Conservation (phyloP, 2,888 invertebrate species). For the Poecilus cupreus region DNA sequence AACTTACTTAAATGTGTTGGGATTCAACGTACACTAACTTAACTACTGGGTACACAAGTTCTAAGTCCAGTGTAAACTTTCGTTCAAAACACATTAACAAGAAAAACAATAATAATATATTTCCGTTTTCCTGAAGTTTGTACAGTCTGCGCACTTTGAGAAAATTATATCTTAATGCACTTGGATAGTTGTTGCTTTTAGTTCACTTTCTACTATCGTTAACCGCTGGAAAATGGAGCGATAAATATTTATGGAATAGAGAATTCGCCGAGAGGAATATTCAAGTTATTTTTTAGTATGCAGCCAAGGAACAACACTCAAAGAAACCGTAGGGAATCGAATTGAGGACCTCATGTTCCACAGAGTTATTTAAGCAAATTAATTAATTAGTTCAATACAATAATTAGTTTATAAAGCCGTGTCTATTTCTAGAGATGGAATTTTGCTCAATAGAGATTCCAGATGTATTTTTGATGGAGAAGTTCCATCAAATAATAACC, state of each 20-base stretch:
- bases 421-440: too few species aligned
- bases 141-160: neutral
- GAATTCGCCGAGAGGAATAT: too few species aligned
- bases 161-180: conserved; percentile 12
- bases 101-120: conserved; percentile 48
- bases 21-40: conserved; percentile 31
- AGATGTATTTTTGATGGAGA: too few species aligned
- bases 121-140: neutral
- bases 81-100: conserved; percentile 43
- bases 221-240: neutral
- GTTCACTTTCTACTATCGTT: neutral
- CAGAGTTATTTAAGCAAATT: too few species aligned
- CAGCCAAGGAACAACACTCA: too few species aligned
- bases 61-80: conserved; percentile 44
- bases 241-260: neutral
- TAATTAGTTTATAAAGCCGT: too few species aligned
- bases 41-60: conserved; percentile 22
- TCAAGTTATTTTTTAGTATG: too few species aligned
- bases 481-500: too few species aligned
- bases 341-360: too few species aligned
- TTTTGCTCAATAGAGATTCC: too few species aligned
- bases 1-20: conserved; percentile 42
- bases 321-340: too few species aligned
- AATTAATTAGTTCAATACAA: too few species aligned
- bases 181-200: neutral